phyloP scores from a whole-genome alignment of 2,888 invertebrate species.

The Eupithecia centaureata region DNA sequence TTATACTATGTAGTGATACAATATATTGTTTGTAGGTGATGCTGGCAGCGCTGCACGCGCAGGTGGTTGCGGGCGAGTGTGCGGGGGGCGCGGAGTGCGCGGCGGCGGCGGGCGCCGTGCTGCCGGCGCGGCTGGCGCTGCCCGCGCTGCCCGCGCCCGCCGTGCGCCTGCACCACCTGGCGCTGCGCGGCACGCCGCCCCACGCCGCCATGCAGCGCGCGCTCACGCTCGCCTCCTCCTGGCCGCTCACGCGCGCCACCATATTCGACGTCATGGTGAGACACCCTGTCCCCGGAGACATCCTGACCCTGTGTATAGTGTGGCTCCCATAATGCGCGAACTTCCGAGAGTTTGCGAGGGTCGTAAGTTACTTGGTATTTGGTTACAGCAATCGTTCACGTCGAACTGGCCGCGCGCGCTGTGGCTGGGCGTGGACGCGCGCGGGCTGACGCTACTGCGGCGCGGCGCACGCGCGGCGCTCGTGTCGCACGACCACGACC shows the following conservation, averaged over 20 bases:
- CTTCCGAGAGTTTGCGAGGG: too few species aligned
- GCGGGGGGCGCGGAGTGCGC: constrained; percentile 87
- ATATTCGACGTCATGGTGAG: constrained; percentile 97
- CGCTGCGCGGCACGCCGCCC: constrained; percentile 92
- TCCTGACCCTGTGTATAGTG: too few species aligned
- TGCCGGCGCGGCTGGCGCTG: constrained; percentile 92
- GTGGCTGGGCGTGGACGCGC: constrained; percentile 97
- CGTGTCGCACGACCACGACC: constrained; percentile 95
- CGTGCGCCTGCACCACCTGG: constrained; percentile 95
- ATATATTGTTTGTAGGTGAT: constrained; percentile 86
- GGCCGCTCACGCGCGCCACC: constrained; percentile 96
- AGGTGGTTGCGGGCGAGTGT: constrained; percentile 95
- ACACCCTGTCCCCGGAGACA: too few species aligned
- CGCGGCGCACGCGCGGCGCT: constrained; percentile 94
- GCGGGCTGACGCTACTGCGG: constrained; percentile 94
- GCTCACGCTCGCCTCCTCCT: constrained; percentile 95
- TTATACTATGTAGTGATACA: not conserved
- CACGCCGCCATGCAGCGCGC: constrained; percentile 96
- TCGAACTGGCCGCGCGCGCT: constrained; percentile 97
- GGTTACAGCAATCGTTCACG: constrained; percentile 94
- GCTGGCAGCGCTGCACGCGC: constrained; percentile 96
- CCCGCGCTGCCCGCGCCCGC: constrained; percentile 93
- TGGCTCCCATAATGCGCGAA: too few species aligned
- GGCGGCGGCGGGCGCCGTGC: constrained; percentile 89
- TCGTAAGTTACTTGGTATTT: too few species aligned